A percentile compares a stretch with the other conserved stretches of the same genome.
Conservation (phyloP, 2,113 vertebrate genomes). For the Orientallactaga bullata region DNA sequence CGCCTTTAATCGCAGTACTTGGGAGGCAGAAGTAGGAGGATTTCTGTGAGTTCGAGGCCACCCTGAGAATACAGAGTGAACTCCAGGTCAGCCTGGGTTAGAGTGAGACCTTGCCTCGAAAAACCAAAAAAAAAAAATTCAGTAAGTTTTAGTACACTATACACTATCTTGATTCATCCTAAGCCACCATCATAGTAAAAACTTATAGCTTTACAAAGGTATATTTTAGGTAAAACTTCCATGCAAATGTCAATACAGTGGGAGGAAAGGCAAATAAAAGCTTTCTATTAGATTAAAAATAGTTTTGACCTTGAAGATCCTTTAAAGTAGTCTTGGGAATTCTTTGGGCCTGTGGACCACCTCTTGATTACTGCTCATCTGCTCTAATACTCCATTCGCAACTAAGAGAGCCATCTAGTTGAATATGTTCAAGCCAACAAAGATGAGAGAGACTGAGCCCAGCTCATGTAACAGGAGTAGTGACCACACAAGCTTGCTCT, state of each 20-base stretch:
- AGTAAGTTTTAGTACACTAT: background rate
- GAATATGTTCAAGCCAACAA: conserved; percentile 59
- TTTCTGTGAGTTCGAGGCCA: no score
- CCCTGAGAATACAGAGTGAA: no score
- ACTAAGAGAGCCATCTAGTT: conserved; percentile 11
- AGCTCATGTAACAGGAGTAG: background rate
- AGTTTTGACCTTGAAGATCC: conserved; percentile 24
- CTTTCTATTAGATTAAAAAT: conserved; percentile 25
- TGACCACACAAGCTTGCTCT: conserved; percentile 39
- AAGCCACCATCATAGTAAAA: background rate
- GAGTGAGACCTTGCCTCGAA: no score
- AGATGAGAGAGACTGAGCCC: background rate
- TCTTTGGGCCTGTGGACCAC: background rate
- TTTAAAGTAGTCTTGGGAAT: background rate
- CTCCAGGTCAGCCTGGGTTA: no score
- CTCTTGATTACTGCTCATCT: conserved; percentile 48
- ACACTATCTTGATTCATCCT: background rate
- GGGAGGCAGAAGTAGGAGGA: no score
- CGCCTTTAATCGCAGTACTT: no score
- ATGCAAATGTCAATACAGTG: background rate
- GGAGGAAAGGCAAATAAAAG: conserved; percentile 36
- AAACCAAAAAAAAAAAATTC: no score
- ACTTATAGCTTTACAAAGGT: background rate
- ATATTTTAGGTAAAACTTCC: background rate
- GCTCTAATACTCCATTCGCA: conserved; percentile 41